Percentiles rank a stretch among this genome's conserved stretches.
phyloP scores from a whole-genome alignment of 2,113 vertebrate species.

The Ptilorrhoa leucosticta region DNA sequence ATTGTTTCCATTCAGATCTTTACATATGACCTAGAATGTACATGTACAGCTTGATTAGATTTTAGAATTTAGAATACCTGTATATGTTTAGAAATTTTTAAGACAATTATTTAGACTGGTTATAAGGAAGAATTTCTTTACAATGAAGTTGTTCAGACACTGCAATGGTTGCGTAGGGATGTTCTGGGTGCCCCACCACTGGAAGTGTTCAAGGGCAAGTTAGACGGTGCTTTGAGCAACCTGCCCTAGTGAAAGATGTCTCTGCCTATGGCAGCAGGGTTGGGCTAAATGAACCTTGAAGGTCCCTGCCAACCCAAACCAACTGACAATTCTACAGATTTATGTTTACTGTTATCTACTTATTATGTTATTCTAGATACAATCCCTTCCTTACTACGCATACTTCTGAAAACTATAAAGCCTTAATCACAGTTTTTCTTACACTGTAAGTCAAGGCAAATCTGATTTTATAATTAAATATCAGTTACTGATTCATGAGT shows the following conservation, averaged over 20 bases:
- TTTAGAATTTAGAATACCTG: not conserved
- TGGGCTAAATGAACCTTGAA: not conserved
- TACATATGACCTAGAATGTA: too few species aligned
- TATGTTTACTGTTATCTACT: not conserved
- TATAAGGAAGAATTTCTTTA: not conserved
- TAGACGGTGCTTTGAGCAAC: not conserved
- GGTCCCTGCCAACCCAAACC: not conserved
- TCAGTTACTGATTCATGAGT: not conserved
- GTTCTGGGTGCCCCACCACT: not conserved
- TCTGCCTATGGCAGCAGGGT: not conserved
- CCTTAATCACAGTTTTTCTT: not conserved
- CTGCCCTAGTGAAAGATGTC: not conserved
- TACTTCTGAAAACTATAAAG: not conserved
- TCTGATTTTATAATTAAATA: not conserved
- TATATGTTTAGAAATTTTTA: not conserved
- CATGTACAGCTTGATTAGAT: not conserved
- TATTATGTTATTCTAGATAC: not conserved
- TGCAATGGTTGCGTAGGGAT: not conserved
- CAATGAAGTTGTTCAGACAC: not conserved
- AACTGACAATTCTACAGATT: not conserved
- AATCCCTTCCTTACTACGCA: not conserved
- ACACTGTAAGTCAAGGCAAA: not conserved
- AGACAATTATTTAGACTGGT: not conserved
- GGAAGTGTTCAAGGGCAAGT: not conserved
- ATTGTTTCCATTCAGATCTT: not conserved